Percentiles rank a stretch among this genome's conserved stretches.
phyloP scores from a whole-genome alignment of 2,888 invertebrate genomes.

The Sinohyriopsis cumingii region DNA sequence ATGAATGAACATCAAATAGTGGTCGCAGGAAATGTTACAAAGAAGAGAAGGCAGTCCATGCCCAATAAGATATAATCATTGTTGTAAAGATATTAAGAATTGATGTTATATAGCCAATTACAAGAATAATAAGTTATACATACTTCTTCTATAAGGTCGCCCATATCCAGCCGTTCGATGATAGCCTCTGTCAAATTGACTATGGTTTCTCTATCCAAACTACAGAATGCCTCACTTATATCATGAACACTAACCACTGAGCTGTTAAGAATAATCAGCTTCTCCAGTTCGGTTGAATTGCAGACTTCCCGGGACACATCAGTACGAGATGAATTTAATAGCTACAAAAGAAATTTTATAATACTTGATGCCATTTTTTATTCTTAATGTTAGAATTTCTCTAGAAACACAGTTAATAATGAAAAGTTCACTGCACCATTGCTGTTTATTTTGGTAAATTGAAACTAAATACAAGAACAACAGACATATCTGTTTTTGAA shows the following conservation, averaged over 20 bases:
- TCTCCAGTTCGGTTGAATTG: slow-evolving; percentile 27
- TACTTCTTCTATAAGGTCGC: slow-evolving; percentile 59
- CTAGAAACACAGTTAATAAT: neutral
- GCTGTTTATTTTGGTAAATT: no score
- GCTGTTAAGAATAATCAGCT: slow-evolving; percentile 16
- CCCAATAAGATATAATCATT: no score
- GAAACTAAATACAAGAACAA: neutral
- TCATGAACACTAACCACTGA: slow-evolving; percentile 7
- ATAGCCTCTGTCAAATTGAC: slow-evolving; percentile 42
- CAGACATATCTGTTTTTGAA: no score
- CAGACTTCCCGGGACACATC: slow-evolving; percentile 31
- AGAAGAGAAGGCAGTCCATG: no score
- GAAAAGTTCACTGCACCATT: neutral
- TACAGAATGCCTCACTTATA: slow-evolving; percentile 54
- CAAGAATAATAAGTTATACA: neutral
- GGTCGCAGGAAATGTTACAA: no score
- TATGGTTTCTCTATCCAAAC: slow-evolving; percentile 32
- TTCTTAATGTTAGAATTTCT: neutral
- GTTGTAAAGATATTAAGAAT: no score
- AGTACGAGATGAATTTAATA: slow-evolving; percentile 27
- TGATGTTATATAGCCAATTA: no score
- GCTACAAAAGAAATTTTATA: slow-evolving; percentile 18
- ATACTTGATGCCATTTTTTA: neutral
- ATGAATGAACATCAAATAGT: no score
- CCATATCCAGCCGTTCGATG: slow-evolving; percentile 51